Conservation (phyloP, 2,797 vertebrate species). For the Helostoma temminkii region DNA sequence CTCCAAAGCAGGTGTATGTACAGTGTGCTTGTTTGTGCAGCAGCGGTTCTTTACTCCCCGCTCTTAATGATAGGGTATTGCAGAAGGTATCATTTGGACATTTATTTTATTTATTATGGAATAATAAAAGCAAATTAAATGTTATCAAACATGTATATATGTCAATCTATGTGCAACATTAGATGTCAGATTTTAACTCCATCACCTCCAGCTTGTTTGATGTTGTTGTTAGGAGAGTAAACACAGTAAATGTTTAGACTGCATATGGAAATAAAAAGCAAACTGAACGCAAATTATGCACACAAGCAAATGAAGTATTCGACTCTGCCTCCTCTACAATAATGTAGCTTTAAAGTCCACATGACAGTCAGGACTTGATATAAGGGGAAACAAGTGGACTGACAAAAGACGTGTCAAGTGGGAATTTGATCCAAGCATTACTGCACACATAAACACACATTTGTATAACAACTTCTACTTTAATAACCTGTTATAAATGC, state of each 20-base stretch:
- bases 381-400: background rate
- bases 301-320: background rate
- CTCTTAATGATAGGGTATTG: background rate
- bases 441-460: background rate
- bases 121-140: background rate
- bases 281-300: slow-evolving; percentile 9
- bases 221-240: background rate
- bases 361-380: background rate
- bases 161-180: background rate
- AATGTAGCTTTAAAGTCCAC: background rate
- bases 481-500: background rate
- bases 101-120: background rate
- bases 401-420: background rate
- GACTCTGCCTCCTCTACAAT: background rate
- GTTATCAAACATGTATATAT: background rate
- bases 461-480: background rate
- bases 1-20: no score
- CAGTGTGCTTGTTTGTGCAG: no score
- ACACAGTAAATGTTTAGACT: background rate
- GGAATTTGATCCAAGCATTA: background rate
- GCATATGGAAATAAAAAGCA: background rate
- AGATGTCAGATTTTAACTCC: no score
- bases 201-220: no score
- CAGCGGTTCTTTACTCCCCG: no score
- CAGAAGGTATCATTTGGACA: background rate